These are phyloP conservation scores for Chloroceryle inda DNA, from an alignment of 2,797 vertebrate species.

Conservation along the genomic window DNA sequence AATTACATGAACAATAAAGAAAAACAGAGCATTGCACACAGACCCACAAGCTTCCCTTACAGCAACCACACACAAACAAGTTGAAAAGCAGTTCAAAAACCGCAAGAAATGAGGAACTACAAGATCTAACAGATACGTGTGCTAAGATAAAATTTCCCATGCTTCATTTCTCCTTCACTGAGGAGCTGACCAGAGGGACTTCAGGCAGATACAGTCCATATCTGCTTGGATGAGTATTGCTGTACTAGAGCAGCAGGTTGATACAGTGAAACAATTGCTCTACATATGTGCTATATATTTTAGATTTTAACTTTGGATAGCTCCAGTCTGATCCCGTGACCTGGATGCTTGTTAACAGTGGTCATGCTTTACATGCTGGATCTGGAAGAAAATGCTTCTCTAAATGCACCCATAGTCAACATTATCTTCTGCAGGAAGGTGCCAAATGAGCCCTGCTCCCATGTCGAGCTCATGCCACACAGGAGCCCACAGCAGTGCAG, in stretches of 20 bases:
- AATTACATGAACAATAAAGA: background rate
- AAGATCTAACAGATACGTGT: background rate
- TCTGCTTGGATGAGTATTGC: background rate
- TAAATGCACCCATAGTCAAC: background rate
- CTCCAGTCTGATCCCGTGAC: background rate
- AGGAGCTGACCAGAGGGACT: background rate
- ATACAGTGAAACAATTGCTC: background rate
- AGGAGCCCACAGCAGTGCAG: background rate
- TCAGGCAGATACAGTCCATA: background rate
- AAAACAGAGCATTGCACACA: background rate
- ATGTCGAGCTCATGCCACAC: rapidly evolving
- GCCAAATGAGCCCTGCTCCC: background rate
- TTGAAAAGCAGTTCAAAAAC: background rate
- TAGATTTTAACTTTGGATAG: background rate
- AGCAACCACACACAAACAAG: background rate
- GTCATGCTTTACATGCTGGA: background rate
- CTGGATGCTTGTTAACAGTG: background rate
- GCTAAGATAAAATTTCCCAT: background rate
- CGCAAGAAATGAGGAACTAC: background rate
- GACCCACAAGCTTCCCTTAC: background rate
- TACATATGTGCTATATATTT: background rate
- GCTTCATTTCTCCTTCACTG: background rate
- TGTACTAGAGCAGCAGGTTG: background rate
- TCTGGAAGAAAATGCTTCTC: background rate
- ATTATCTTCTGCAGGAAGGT: background rate